Base-by-base conservation (phyloP, 2,888 invertebrate genomes). In the Bombylius major region DNA sequence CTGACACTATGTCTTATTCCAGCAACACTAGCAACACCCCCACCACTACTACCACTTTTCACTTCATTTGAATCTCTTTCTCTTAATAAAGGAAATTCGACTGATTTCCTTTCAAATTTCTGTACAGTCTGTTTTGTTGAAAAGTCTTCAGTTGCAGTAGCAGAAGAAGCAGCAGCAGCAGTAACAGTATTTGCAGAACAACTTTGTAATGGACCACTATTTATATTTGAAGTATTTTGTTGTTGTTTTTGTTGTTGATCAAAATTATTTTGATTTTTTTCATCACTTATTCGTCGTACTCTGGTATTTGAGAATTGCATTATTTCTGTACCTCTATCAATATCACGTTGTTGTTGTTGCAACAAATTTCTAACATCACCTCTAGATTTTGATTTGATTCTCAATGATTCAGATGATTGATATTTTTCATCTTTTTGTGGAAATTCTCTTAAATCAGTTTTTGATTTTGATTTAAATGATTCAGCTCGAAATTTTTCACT, bases 401-500 rank as follows among this genome's bases (percentile, higher is more conserved):
- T 66, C 57, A 72, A 55, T 36, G 71, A 70, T 50, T 72, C 69
- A 9, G 67, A 61, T 54, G 65, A 65, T 55, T 69, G 68, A 58
- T 68, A 67, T 49, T 66, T 70, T 45, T 72, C 71, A 51, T 67
- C 65, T 34, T 66, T 66, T 23, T 64, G 63, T 33, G 54, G 47
- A n/a, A 65, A 60, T 7, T 69, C 66, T 42, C 71, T 67, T 32
- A 74, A 63, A 62, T 74, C 74, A 8, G 68, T 71, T 59, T 73
- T 75, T 13, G 73, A 72, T 62, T 75, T 76, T n/a, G 78, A 75
- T 63, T 79, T 79, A 58, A 91, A 85, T 11, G 89, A 86, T 63
- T 89, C 89, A 2, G 88, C 85, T 60, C 88, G 85, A 69, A 90
- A 91, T 70, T 90, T 91, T 67, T 92, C 90, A 50, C 90, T 80